Evolutionary conservation across 1,140 invertebrate genomes (phyloP), one percentile per base, ranked within the genome.

Genomic region (Metopolophium dirhodum): DNA sequence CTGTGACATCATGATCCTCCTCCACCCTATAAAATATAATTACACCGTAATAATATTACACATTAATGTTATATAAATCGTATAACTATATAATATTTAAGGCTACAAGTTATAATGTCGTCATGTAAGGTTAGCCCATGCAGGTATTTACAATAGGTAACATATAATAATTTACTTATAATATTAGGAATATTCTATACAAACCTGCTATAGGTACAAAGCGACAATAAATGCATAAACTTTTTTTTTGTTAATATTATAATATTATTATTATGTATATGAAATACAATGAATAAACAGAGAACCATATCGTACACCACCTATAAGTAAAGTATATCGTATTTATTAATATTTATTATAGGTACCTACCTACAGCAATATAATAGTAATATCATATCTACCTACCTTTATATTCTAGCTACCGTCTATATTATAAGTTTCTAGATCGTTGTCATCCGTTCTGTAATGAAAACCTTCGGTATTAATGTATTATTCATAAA

Each of bases 391-490:
- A 82, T 37, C 37, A 37, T 37, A 37, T 8, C n/a, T 83, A 37
- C 20, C 35, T 23, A 37, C 20, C 7, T 83, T 22, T 22, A 22
- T 18, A 49, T 51, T 82, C 8, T 23, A 83, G 37, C 37, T 83
- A n/a, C 61, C 37, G 37, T 86, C 85, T 54, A 54, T 54, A 77
- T 77, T 77, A 20, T 35, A 47, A 30, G 85, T 86, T 86, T 86
- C 26, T 86, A 47, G 7, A 86, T 86, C 30, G 61, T 30, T 11
- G 30, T 77, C 14, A 77, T 77, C 18, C 61, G 26, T 86, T 86
- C 85, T 47, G 85, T 49, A 86, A 86, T 86, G 45, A 86, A 86
- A 86, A 86, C 85, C 85, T 45, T 47, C 26, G 85, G 14, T 86
- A 26, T 47, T 86, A 47, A 47, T 86, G 14, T 86, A 26, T 47